A percentile compares a stretch with the other conserved stretches of the same genome.
Evolutionary conservation across 1,140 invertebrate genomes (phyloP).

Genomic region (Anastrepha obliqua): DNA sequence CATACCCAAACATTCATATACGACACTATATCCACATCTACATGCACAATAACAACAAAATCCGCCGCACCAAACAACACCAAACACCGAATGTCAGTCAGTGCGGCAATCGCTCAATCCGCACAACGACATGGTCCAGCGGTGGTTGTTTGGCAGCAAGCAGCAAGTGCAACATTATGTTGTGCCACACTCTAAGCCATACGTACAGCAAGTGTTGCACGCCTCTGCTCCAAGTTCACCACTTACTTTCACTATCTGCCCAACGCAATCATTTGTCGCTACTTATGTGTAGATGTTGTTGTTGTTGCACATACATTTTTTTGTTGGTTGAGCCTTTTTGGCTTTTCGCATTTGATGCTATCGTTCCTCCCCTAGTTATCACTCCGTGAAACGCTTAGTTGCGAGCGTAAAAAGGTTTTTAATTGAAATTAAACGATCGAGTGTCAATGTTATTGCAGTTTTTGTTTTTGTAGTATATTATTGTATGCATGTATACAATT

Average conservation of each 20-base stretch:
- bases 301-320: constrained; percentile 46
- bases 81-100: constrained; percentile 12
- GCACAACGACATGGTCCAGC: neutral
- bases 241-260: constrained; percentile 23
- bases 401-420: constrained; percentile 62
- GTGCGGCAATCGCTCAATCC: neutral
- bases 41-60: constrained; percentile 27
- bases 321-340: constrained; percentile 60
- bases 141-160: constrained; percentile 52
- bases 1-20: constrained; percentile 4
- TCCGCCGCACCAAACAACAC: constrained; percentile 42
- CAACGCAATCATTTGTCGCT: constrained; percentile 44
- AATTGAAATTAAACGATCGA: constrained; percentile 74
- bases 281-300: neutral
- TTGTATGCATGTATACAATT: neutral
- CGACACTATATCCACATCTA: neutral
- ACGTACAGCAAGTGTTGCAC: constrained; percentile 71
- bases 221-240: constrained; percentile 58
- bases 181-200: constrained; percentile 67
- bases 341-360: constrained; percentile 65
- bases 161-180: constrained; percentile 73
- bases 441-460: constrained; percentile 62
- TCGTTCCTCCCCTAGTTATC: neutral
- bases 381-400: neutral
- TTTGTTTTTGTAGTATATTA: constrained; percentile 40